Evolutionary conservation across 2,113 vertebrate genomes (phyloP), one percentile per base, ranked within the genome.

Genomic region (Lepus americanus): DNA sequence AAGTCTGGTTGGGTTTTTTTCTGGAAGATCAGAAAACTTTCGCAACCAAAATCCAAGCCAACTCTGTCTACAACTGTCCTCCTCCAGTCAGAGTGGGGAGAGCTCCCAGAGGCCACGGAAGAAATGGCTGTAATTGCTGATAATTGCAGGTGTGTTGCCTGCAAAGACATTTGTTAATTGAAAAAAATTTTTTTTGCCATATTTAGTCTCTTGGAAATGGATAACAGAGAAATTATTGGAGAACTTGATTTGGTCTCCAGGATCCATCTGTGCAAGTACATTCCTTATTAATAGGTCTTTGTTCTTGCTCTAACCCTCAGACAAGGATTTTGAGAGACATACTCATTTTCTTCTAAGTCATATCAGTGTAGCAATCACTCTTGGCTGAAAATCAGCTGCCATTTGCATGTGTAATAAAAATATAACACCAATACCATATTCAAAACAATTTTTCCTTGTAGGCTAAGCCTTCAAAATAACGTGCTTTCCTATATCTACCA

Each of bases 381-480:
- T 97, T 98, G 98, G 98, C 98, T 98, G 96, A 96, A 98, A 97
- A 98, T 90, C 98, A 98, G 97, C 97, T 98, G 93, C 97, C 97
- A 98, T 98, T 98, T 98, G 96, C 97, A 97, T 98, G 97, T 97
- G 98, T 98, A 98, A 98, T 98, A 98, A 98, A 98, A 98, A 98
- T 98, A 98, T 97, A 98, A 97, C 96, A 95, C 97, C 90, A 97
- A 95, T 95, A 98, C 95, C 97, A 97, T 20, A 55, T 95, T 98
- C 95, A 96, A 97, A 98, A 98, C 96, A 96, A 96, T 96, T 98
- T 95, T 94, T 97, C 97, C 96, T 97, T 98, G 96, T 97, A 98
- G 96, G 93, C 94, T 95, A 97, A 98, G 97, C 94, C 97, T 98
- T 98, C 86, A 96, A 93, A 96, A 97, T 94, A 97, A 97, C 76